Conservation (phyloP, 2,888 invertebrate genomes). For the Trachelus stipa region DNA sequence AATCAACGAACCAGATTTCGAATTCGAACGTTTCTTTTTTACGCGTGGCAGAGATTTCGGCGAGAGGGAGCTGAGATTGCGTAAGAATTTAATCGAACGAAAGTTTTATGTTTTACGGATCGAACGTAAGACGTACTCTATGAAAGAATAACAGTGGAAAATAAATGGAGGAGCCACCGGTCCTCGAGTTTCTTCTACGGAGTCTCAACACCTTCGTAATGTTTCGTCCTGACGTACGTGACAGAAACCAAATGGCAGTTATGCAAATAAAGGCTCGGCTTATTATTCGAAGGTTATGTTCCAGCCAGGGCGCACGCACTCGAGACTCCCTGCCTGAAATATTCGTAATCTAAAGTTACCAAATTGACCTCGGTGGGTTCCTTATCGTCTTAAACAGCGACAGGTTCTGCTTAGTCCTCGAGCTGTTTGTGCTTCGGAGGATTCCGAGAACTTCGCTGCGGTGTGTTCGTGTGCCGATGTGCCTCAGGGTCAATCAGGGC, state of each 20-base stretch:
- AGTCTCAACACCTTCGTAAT: not conserved
- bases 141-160: no score
- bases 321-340: not conserved
- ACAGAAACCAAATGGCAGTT: not conserved
- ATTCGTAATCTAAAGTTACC: conserved; percentile 3
- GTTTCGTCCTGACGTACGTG: not conserved
- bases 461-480: not conserved
- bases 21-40: no score
- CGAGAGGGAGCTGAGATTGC: not conserved
- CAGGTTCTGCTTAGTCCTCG: conserved; percentile 17
- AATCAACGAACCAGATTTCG: not conserved
- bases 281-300: not conserved
- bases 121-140: no score
- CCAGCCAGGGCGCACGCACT: not conserved
- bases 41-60: no score
- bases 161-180: not conserved
- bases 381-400: not conserved
- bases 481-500: not conserved
- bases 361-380: not conserved
- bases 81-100: not conserved
- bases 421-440: conserved; percentile 22
- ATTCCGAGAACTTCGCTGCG: conserved; percentile 16
- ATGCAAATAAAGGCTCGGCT: not conserved
- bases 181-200: not conserved
- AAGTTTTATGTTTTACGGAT: no score